Percentiles rank a stretch among this genome's conserved stretches.
These are phyloP conservation scores for Poeciliopsis turrubarensis DNA, from an alignment of 2,113 vertebrate species.

Conservation along the genomic window DNA sequence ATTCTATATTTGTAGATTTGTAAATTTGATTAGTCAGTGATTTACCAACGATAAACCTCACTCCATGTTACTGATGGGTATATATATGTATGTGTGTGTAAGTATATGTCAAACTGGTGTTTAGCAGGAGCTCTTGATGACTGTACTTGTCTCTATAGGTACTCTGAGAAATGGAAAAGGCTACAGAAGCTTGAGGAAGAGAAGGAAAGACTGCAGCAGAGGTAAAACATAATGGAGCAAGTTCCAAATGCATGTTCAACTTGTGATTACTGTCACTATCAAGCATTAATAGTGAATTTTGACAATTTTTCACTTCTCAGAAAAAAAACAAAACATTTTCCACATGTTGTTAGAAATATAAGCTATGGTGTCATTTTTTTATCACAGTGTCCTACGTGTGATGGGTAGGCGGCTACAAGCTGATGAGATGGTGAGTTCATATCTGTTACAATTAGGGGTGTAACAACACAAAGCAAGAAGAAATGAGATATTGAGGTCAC, in stretches of 20 bases:
- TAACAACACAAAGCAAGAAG: no score
- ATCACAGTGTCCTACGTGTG: slow-evolving; percentile 84
- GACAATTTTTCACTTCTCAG: background rate
- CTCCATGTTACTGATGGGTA: no score
- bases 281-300: background rate
- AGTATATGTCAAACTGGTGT: no score
- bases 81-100: no score
- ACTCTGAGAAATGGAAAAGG: slow-evolving; percentile 88
- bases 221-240: slow-evolving; percentile 69
- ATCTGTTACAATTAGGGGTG: background rate
- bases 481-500: background rate
- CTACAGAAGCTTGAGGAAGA: slow-evolving; percentile 88
- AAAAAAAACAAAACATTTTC: background rate
- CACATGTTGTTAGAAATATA: background rate
- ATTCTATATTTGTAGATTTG: no score
- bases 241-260: no score
- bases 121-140: background rate
- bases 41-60: no score
- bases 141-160: slow-evolving; percentile 75
- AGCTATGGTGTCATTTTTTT: background rate
- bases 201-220: slow-evolving; percentile 90
- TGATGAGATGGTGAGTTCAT: slow-evolving; percentile 90
- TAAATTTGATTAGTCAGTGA: no score
- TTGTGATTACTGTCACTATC: background rate
- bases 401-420: slow-evolving; percentile 89